Conservation (phyloP, 2,113 vertebrate species). For the Oryzias javanicus region DNA sequence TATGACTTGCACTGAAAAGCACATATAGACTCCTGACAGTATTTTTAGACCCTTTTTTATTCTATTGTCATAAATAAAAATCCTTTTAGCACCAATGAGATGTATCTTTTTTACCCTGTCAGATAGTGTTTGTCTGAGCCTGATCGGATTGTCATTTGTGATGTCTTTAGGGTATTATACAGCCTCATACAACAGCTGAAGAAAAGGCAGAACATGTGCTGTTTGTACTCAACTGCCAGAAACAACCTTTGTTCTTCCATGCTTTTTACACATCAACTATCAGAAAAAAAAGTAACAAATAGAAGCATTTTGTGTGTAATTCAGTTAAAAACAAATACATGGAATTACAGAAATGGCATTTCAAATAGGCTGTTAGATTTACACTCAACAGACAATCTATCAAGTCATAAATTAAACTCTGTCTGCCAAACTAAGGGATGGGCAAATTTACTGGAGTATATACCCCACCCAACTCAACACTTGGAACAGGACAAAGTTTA, state of each 20-base stretch:
- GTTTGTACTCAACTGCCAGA: slow-evolving; percentile 37
- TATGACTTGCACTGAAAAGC: slow-evolving; percentile 29
- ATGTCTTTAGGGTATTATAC: slow-evolving; percentile 39
- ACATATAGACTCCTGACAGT: slow-evolving; percentile 18
- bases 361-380: no score
- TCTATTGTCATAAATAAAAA: neutral
- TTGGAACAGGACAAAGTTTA: no score
- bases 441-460: no score
- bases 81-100: slow-evolving; percentile 42
- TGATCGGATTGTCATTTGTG: slow-evolving; percentile 64
- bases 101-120: slow-evolving; percentile 41
- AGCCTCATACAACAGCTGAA: slow-evolving; percentile 45
- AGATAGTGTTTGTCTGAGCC: slow-evolving; percentile 43
- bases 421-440: no score
- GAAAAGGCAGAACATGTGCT: slow-evolving; percentile 47
- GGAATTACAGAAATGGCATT: neutral
- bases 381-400: neutral
- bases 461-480: no score
- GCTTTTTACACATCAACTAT: slow-evolving; percentile 36
- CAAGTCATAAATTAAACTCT: no score
- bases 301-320: slow-evolving; percentile 37
- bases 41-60: slow-evolving; percentile 1
- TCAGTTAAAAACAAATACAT: slow-evolving; percentile 57
- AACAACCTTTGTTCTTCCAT: neutral
- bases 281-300: slow-evolving; percentile 47